Percentiles rank a stretch among this genome's conserved stretches.
These are phyloP conservation scores for Prolemur simus DNA, from an alignment of 2,113 vertebrate species.

Conservation along the genomic window DNA sequence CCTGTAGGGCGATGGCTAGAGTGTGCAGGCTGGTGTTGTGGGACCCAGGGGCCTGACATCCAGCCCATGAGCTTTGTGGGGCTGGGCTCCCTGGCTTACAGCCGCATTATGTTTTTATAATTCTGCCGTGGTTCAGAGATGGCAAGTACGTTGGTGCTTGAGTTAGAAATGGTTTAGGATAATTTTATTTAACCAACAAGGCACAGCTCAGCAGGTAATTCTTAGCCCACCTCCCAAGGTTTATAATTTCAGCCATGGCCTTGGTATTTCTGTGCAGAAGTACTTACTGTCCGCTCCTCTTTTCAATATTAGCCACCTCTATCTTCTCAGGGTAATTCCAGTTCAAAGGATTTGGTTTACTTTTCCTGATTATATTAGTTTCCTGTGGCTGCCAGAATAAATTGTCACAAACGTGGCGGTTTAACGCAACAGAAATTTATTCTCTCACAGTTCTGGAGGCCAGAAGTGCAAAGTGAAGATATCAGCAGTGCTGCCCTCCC, in stretches of 20 bases:
- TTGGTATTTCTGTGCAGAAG: neutral
- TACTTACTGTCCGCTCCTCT: rapidly evolving
- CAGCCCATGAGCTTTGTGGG: neutral
- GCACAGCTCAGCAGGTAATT: neutral
- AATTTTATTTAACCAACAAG: neutral
- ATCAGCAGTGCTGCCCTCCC: neutral
- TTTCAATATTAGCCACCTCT: neutral
- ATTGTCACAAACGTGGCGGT: too few relatives aligned
- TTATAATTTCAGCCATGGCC: neutral
- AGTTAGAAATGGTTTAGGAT: neutral
- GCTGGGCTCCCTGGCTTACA: neutral
- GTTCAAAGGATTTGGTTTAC: neutral
- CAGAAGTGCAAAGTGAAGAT: neutral
- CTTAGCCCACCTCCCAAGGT: neutral
- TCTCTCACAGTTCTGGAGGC: neutral
- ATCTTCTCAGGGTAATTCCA: neutral
- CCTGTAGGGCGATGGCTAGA: neutral
- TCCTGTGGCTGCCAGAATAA: neutral
- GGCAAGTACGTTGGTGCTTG: neutral
- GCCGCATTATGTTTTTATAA: neutral
- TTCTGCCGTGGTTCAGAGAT: neutral
- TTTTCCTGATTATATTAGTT: neutral
- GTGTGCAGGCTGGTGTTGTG: neutral
- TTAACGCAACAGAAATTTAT: neutral
- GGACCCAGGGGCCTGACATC: neutral